Evolutionary conservation across 2,113 vertebrate species (phyloP), one percentile per base, ranked within the genome.

Genomic region (Glaucidium brasilianum): DNA sequence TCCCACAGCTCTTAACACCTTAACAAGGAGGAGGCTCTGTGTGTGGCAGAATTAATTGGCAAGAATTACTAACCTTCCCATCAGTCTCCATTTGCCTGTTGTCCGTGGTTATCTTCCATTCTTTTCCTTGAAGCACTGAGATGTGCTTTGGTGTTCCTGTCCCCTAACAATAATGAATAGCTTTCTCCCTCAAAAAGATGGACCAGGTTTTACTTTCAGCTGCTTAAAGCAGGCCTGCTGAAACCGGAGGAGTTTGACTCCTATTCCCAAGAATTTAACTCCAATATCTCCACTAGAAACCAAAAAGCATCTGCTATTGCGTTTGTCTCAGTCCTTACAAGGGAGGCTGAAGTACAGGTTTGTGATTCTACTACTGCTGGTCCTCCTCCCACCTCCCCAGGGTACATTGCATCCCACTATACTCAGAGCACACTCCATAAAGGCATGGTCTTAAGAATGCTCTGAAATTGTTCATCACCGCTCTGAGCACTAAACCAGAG

Each of bases 391-490:
- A 23, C 62, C 68, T 37, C 53, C n/a, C 14, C 35, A 16, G 30
- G 3, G 9, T 19, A 2, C 19, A 0, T 1, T 11, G 19, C 47
- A 47, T 67, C 83, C 62, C 15, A 9, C 43, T 16, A 0, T 12
- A 9, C 27, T 55, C 62, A 15, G 60, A 58, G 63, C 45, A 34
- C 3, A 1, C 25, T 15, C n/a, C 37, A 1, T 4, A 39, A n/a
- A 66, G 52, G 47, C 50, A n/a, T 0, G 2, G 49, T 29, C 58
- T 56, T 50, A 25, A 52, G 37, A 78, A 56, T 4, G 17, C 72
- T 63, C 73, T 47, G 63, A 74, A 79, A 77, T 55, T 39, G 35
- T n/a, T 66, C 68, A 37, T 58, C 47, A 3, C 39, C 1, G 0
- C 39, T 34, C 62, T 0, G 3, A 76, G 62, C 74, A 9, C 78